Evolutionary conservation across 2,113 vertebrate species (phyloP), one percentile per base, ranked within the genome.

Genomic region (Aldabrachelys gigantea): DNA sequence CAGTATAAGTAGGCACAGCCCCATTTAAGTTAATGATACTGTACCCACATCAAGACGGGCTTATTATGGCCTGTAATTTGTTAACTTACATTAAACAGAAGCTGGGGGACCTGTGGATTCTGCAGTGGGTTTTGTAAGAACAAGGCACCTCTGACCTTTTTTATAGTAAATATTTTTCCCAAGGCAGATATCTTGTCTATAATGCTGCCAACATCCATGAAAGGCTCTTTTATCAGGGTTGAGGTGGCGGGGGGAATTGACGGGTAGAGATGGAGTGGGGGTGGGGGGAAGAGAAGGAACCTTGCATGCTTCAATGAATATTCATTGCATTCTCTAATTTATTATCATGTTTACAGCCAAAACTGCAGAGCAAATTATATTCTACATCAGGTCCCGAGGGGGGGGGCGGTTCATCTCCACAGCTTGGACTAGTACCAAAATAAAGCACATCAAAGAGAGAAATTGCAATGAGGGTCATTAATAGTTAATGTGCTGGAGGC

Each of bases 281-380:
- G 31, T 21, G 19, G 8, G 24, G 19, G 12, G 16, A 27, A 29
- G 84, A 50, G 89, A 75, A 80, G 91, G 75, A 95, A 82, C 80
- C 88, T 82, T 93, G 65, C n/a, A 38, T 1, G 5, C 83, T 86
- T 90, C 89, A 93, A 95, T 97, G 94, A 96, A 98, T 97, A 98
- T 98, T 98, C 84, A 98, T 97, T 94, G 97, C 78, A 92, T 41
- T 83, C 49, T 95, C 82, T 97, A 98, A 98, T 97, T 98, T 97
- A 98, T 97, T 95, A 97, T 89, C 91, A 95, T 98, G 93, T 98
- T 98, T 98, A 97, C 94, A 96, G 97, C 94, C 87, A 97, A 97
- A 98, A 97, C 75, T 97, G 91, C 94, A 89, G 82, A 97, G 94
- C 80, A 97, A 98, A 98, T 98, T 97, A 96, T 93, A 94, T 96